Base-by-base conservation (phyloP, 1,140 invertebrate species). In the Cryptotermes secundus region DNA sequence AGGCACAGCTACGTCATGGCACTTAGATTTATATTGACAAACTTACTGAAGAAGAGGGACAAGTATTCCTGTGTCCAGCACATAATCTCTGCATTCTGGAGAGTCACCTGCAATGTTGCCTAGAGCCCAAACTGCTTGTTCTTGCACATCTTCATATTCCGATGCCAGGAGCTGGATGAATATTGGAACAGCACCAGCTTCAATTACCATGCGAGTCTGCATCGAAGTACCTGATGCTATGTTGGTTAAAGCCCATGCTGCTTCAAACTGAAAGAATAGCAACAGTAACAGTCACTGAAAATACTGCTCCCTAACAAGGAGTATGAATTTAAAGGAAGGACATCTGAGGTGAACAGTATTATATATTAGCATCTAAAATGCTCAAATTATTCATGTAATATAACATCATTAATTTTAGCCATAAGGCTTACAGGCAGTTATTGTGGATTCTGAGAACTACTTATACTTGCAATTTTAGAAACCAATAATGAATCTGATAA, bases 31-130 rank as follows among this genome's bases (percentile, higher is more conserved):
- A 14, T 19, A 49, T 49, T 12, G 3, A 49, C 0, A 49, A 84
- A 93, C 94, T 94, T 90, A 98, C 96, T 97, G 93, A 86, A 99
- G 90, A n/a, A 99, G 92, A 65, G 97, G 97, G 85, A 94, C 90
- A 49, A 99, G 91, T 83, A 99, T 96, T 81, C 96, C 96, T 86
- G 94, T 94, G 86, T 94, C 94, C 14, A 99, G 91, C 85, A 99
- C 96, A 89, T 96, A 95, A 91, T 99, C 97, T 86, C 98, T 92
- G 89, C 96, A 99, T 86, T 96, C 93, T 38, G 98, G 95, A 84
- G 97, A 98, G 90, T 99, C 98, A 36, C 98, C 98, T 85, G 98
- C 98, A 88, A 99, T 98, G 90, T 99, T 99, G 85, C 97, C 97
- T 80, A 99, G 91, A 59, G 97, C 98, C 98, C 98, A 99, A 65